Evolutionary conservation across 2,797 vertebrate species (phyloP).

Genomic region (Alauda arvensis): DNA sequence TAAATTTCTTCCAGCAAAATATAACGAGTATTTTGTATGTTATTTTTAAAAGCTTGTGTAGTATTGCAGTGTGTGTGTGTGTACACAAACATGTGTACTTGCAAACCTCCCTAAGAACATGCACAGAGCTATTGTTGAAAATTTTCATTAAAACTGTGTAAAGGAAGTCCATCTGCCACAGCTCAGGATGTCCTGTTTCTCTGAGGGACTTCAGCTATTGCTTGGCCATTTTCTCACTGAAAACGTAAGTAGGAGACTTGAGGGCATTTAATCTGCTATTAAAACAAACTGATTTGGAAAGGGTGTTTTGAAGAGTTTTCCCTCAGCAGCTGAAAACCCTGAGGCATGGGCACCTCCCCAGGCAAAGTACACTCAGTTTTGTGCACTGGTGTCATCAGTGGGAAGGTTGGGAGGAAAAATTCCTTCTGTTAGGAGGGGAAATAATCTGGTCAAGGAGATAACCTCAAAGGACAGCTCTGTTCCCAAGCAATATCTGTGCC

Average conservation of each 20-base stretch:
- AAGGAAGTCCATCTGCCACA: conserved; percentile 45
- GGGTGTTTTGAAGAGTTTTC: neutral
- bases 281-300: neutral
- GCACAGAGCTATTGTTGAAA: conserved; percentile 26
- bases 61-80: neutral
- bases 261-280: neutral
- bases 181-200: conserved; percentile 62
- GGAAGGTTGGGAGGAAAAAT: neutral
- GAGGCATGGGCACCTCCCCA: neutral
- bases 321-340: neutral
- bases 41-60: neutral
- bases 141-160: neutral
- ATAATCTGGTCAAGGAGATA: neutral
- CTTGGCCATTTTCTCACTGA: conserved; percentile 19
- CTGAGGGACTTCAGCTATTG: neutral
- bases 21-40: neutral
- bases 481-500: neutral
- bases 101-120: neutral
- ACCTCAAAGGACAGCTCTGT: neutral
- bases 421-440: neutral
- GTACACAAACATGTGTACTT: neutral
- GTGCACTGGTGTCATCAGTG: neutral
- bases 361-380: neutral
- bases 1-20: neutral
- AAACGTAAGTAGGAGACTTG: neutral